Base-by-base conservation (phyloP, 35 echinoderm and acorn worm genomes). In the Diadema setosum region DNA sequence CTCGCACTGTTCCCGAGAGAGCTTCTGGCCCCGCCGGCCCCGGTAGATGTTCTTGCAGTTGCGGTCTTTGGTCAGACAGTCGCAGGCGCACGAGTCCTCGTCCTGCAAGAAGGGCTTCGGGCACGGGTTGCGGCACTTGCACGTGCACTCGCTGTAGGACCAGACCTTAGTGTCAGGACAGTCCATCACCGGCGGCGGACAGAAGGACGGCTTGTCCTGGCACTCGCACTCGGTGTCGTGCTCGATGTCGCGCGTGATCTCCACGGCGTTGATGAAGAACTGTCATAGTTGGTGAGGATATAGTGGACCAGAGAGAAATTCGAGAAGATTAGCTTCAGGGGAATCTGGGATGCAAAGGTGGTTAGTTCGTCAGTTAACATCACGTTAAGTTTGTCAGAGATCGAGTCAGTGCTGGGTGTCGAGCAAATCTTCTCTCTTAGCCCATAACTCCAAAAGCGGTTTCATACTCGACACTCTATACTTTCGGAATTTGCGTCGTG, bases 41-140 rank as follows among this genome's bases (percentile, higher is more conserved):
- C 88, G 83, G 42, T 67, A 80, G 87, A 94, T 91, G 60, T 89
- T 92, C 82, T 96, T 96, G 55, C 94, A 96, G 8, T 48, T 39
- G 24, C 83, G 76, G 82, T 96, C 85, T 15, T 41, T 58, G 56
- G 83, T 92, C 17, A 96, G 75, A 32, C 94, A 96, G 32, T 96
- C 94, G 41, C 94, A 96, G 2, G 70, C 75, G 58, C 94, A 96
- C 1, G 31, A 92, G 14, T 88, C 87, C 43, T 93, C 91, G 75
- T 93, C 87, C 70, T 86, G 86, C 44, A 96, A 29, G 83, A 96
- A 96, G 15, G 90, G 87, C 80, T 89, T 80, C 17, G 94, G 94
- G 69, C 94, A 96, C 39, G 44, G 46, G 17, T 89, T 56, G 12
- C 65, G 82, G 23, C 94, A 96, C 20, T 49, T 87, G 81, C 94